Conservation (phyloP, 2,797 vertebrate species). For the Cheirogaleus major region DNA sequence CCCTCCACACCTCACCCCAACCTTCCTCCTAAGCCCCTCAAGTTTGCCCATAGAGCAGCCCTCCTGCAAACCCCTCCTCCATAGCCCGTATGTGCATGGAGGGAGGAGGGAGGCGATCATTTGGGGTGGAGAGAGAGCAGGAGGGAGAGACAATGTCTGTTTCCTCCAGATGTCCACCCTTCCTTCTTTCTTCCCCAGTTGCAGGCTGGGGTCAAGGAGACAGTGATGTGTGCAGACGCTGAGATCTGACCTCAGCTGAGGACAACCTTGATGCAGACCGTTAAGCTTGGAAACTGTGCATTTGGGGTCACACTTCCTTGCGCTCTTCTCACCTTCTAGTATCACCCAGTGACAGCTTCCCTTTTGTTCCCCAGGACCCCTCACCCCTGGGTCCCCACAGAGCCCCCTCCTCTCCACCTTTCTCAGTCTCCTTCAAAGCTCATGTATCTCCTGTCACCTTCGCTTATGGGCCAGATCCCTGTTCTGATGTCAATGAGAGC, state of each 20-base stretch:
- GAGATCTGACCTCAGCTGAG: neutral
- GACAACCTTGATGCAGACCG: accelerated
- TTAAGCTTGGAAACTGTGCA: neutral
- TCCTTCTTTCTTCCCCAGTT: neutral
- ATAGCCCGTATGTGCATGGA: accelerated
- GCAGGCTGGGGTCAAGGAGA: neutral
- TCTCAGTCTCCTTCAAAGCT: neutral
- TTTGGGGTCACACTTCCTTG: neutral
- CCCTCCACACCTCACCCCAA: neutral
- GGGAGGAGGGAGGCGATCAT: accelerated
- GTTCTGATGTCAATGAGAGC: accelerated
- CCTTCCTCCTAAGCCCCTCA: neutral
- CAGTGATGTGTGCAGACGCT: neutral
- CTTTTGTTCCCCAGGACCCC: neutral
- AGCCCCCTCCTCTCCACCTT: neutral
- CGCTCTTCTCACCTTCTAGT: neutral
- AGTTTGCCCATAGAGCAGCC: no score
- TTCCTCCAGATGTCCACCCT: neutral
- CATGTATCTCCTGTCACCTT: neutral
- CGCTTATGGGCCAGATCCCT: neutral
- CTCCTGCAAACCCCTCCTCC: accelerated
- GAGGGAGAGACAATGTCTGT: neutral
- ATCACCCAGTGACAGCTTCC: neutral
- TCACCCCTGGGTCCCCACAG: neutral
- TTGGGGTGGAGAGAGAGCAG: neutral